Evolutionary conservation across 2,113 vertebrate genomes (phyloP).

Genomic region (Chionodraco myersi): DNA sequence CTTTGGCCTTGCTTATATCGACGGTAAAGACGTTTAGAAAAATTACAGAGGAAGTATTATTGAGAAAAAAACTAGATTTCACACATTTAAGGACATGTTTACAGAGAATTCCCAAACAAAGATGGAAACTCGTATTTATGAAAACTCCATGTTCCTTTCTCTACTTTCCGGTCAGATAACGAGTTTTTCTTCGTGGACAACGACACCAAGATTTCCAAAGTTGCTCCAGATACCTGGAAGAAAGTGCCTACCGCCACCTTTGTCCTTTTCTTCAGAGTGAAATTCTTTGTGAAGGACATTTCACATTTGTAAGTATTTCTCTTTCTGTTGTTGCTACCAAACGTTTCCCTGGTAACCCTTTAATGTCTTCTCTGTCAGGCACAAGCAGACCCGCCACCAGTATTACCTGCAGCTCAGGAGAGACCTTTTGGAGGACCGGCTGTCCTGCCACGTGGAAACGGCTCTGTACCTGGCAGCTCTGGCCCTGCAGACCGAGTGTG

Average conservation of each 20-base stretch:
- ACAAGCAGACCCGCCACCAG: conserved; percentile 88
- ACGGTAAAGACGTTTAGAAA: conserved; percentile 77
- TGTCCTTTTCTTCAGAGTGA: conserved; percentile 89
- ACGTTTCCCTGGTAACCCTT: background rate
- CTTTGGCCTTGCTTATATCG: conserved; percentile 90
- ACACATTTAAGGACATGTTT: no score
- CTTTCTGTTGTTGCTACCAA: background rate
- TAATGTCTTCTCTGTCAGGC: conserved; percentile 73
- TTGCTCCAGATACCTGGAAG: conserved; percentile 90
- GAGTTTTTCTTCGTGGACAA: conserved; percentile 93
- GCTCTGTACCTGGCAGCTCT: conserved; percentile 87
- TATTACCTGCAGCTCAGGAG: conserved; percentile 93
- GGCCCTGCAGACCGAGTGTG: conserved; percentile 89
- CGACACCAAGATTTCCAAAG: conserved; percentile 89
- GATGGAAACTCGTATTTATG: no score
- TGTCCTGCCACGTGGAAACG: conserved; percentile 87
- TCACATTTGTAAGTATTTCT: conserved; percentile 86
- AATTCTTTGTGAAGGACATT: conserved; percentile 88
- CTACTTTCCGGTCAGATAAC: conserved; percentile 80
- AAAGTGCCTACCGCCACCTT: conserved; percentile 87
- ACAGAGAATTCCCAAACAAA: no score
- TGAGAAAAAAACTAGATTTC: no score
- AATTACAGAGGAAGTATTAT: background rate
- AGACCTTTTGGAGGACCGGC: conserved; percentile 89
- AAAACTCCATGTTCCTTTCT: background rate